A percentile compares a stretch with the other conserved stretches of the same genome.
phyloP scores from a whole-genome alignment of 2,888 invertebrate species.

The Spilosoma lubricipeda region DNA sequence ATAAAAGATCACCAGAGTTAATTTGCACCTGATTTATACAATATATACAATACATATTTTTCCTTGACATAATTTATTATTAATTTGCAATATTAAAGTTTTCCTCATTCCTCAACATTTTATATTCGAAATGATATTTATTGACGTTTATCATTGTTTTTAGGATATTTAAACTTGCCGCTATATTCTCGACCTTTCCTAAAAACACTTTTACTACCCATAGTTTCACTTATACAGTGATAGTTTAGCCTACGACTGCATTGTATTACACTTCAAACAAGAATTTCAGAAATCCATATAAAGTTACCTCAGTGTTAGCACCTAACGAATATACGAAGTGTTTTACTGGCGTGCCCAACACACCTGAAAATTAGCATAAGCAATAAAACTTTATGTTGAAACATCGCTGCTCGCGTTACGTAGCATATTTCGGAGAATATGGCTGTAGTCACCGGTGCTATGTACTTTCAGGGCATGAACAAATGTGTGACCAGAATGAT shows the following conservation, averaged over 20 bases:
- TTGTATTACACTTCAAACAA: conserved; percentile 10
- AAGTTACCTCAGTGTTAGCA: conserved; percentile 51
- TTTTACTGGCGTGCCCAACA: conserved; percentile 50
- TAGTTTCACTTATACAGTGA: not conserved
- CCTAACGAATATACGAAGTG: conserved; percentile 56
- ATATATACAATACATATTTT: no score
- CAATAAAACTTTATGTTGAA: conserved; percentile 67
- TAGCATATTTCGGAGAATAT: conserved; percentile 45
- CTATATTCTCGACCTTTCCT: not conserved
- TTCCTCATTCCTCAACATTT: not conserved
- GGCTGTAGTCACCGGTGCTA: conserved; percentile 22
- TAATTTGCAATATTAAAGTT: not conserved
- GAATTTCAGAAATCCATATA: conserved; percentile 48
- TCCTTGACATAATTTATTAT: not conserved
- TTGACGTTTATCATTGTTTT: not conserved
- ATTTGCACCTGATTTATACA: not conserved
- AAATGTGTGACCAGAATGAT: conserved; percentile 1
- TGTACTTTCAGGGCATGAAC: conserved; percentile 10
- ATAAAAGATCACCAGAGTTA: not conserved
- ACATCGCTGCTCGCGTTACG: conserved; percentile 36
- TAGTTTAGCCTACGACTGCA: not conserved
- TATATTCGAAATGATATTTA: not conserved
- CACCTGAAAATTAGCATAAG: conserved; percentile 68
- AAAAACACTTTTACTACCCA: not conserved
- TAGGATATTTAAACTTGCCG: not conserved